These are phyloP conservation scores for Drosophila parthenogenetica DNA, from an alignment of 2,888 invertebrate species.

Conservation along the genomic window DNA sequence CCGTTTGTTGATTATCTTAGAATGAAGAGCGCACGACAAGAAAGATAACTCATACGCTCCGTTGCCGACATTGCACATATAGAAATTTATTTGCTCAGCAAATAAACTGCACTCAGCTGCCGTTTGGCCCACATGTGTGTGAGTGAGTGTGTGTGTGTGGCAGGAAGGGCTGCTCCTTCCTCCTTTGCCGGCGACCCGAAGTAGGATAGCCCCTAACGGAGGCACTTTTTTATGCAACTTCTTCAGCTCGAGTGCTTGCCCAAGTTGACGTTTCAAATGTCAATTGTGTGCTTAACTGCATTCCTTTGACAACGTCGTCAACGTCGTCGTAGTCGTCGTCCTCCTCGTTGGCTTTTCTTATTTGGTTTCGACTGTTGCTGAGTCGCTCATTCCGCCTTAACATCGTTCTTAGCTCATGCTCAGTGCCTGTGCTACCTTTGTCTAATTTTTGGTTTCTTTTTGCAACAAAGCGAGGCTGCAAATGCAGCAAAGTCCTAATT, in stretches of 20 bases:
- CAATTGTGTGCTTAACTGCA: slow-evolving; percentile 83
- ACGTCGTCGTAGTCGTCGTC: slow-evolving; percentile 23
- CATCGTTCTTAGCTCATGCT: slow-evolving; percentile 21
- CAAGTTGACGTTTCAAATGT: slow-evolving; percentile 83
- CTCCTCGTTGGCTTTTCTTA: slow-evolving; percentile 63
- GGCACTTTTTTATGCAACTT: slow-evolving; percentile 81
- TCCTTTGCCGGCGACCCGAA: slow-evolving; percentile 27
- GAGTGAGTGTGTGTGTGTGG: slow-evolving; percentile 26
- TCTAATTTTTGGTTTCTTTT: slow-evolving; percentile 66
- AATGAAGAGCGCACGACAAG: slow-evolving; percentile 69
- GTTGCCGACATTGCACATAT: slow-evolving; percentile 52
- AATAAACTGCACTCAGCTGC: slow-evolving; percentile 69
- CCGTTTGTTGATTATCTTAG: slow-evolving; percentile 78
- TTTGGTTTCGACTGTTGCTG: slow-evolving; percentile 47
- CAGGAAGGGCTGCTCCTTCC: slow-evolving; percentile 18
- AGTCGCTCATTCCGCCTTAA: slow-evolving; percentile 52
- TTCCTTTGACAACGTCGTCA: slow-evolving; percentile 69
- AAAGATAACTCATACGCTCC: slow-evolving; percentile 79
- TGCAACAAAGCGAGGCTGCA: slow-evolving; percentile 45
- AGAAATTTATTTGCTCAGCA: slow-evolving; percentile 81
- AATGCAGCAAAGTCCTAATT: slow-evolving; percentile 28
- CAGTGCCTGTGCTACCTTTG: slow-evolving; percentile 38
- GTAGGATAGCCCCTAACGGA: slow-evolving; percentile 72
- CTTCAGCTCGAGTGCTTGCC: slow-evolving; percentile 79
- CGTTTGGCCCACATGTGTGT: slow-evolving; percentile 12